A percentile compares a stretch with the other conserved stretches of the same genome.
These are phyloP conservation scores for Chymomyza costata DNA, from an alignment of 1,140 invertebrate genomes.

Conservation along the genomic window DNA sequence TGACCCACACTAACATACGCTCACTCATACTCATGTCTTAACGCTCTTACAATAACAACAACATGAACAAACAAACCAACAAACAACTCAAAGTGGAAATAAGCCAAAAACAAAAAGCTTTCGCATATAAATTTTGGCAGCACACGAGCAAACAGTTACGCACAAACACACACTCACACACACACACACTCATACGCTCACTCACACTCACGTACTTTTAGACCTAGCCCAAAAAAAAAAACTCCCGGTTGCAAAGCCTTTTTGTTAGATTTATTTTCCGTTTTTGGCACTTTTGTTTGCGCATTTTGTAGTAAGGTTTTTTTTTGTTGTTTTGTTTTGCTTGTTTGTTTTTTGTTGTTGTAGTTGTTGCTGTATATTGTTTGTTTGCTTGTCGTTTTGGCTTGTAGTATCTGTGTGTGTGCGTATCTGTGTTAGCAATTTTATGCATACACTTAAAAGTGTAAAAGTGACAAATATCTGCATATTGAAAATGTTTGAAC, in stretches of 20 bases:
- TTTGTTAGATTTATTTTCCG: conserved; percentile 70
- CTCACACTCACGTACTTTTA: too few relatives aligned
- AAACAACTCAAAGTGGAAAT: conserved; percentile 33
- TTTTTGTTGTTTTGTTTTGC: conserved; percentile 20
- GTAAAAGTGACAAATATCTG: too few relatives aligned
- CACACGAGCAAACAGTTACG: too few relatives aligned
- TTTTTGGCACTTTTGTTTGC: conserved; percentile 56
- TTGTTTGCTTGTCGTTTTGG: conserved; percentile 23
- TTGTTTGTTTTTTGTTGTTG: conserved; percentile 7
- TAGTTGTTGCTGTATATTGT: conserved; percentile 26
- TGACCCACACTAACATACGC: conserved; percentile 15
- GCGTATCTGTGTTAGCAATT: conserved; percentile 43
- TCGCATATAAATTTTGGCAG: conserved; percentile 37
- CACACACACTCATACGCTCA: too few relatives aligned
- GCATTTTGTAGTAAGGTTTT: too few relatives aligned
- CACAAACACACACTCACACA: too few relatives aligned
- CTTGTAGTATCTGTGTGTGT: conserved; percentile 42
- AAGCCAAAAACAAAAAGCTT: conserved; percentile 49
- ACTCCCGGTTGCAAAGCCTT: conserved; percentile 41
- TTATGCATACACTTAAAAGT: conserved; percentile 12
- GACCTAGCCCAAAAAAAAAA: conserved; percentile 6
- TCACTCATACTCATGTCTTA: too few relatives aligned
- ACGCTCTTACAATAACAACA: too few relatives aligned
- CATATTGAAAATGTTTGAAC: conserved; percentile 26
- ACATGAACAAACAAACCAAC: conserved; percentile 8